Evolutionary conservation across 1,140 invertebrate genomes (phyloP).

Genomic region (Idris sp.): DNA sequence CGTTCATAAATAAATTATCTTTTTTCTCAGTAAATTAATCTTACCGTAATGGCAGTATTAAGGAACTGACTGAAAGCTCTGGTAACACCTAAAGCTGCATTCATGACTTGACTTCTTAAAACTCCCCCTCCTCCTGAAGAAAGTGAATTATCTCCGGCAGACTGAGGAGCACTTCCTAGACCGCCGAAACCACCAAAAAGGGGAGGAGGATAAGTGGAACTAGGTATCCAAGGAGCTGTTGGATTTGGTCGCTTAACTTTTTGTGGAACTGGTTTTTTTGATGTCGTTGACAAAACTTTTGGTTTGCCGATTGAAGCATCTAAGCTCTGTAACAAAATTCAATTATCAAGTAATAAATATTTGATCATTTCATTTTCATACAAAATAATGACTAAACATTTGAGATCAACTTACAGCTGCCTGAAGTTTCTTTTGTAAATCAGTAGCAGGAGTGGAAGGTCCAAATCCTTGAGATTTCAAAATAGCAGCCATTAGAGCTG

Average conservation of each 20-base stretch:
- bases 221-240: constrained; percentile 63
- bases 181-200: constrained; percentile 69
- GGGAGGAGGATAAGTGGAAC: constrained; percentile 75
- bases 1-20: not conserved
- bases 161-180: constrained; percentile 38
- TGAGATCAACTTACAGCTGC: constrained; percentile 80
- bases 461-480: constrained; percentile 84
- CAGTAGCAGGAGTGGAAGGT: constrained; percentile 80
- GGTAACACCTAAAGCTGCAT: constrained; percentile 84
- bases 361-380: no score
- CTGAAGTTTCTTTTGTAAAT: constrained; percentile 79
- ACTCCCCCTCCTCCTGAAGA: constrained; percentile 61
- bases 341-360: no score
- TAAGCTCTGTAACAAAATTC: constrained; percentile 43
- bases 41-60: constrained; percentile 85
- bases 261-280: constrained; percentile 55
- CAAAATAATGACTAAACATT: not conserved
- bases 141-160: constrained; percentile 2
- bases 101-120: constrained; percentile 82
- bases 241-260: constrained; percentile 51
- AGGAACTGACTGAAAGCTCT: constrained; percentile 85
- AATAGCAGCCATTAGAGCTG: constrained; percentile 82
- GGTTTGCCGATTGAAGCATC: constrained; percentile 48
- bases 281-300: constrained; percentile 39
- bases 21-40: constrained; percentile 36